Conservation (phyloP, 2,888 invertebrate species). For the Leptopterna dolabrata region DNA sequence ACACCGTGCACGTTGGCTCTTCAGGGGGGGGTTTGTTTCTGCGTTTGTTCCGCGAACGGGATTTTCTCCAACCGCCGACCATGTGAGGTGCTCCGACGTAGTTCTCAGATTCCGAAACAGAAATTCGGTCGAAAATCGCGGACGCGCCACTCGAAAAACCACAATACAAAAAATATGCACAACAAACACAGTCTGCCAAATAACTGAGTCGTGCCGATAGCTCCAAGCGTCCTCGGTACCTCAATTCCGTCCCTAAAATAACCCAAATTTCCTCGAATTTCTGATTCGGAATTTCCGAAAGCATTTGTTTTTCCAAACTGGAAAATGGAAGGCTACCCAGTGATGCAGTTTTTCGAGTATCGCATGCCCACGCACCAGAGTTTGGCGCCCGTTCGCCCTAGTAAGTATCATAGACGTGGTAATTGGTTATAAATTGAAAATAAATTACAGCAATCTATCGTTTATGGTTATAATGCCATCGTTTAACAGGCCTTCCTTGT, state of each 20-base stretch:
- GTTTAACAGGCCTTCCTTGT: no score
- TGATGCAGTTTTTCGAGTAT: conserved; percentile 77
- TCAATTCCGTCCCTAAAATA: not conserved
- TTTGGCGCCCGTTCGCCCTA: conserved; percentile 56
- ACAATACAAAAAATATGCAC: not conserved
- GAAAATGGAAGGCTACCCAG: conserved; percentile 74
- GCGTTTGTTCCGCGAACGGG: not conserved
- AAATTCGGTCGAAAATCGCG: not conserved
- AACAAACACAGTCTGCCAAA: not conserved
- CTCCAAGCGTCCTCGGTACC: not conserved
- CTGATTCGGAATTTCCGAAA: not conserved
- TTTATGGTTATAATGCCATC: not conserved
- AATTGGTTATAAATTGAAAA: not conserved
- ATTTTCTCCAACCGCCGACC: not conserved
- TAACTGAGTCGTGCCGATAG: not conserved
- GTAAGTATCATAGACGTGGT: conserved; percentile 33
- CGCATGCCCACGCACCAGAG: conserved; percentile 69
- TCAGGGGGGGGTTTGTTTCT: conserved; percentile 25
- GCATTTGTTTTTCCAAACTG: not conserved
- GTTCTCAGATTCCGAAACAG: no score
- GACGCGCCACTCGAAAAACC: not conserved
- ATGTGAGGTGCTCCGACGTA: not conserved
- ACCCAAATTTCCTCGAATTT: not conserved
- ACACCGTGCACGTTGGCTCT: conserved; percentile 47
- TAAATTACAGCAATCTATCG: no score